Percentiles rank a stretch among this genome's conserved stretches.
phyloP scores from a whole-genome alignment of 2,888 invertebrate species.

The Silvanus unidentatus region DNA sequence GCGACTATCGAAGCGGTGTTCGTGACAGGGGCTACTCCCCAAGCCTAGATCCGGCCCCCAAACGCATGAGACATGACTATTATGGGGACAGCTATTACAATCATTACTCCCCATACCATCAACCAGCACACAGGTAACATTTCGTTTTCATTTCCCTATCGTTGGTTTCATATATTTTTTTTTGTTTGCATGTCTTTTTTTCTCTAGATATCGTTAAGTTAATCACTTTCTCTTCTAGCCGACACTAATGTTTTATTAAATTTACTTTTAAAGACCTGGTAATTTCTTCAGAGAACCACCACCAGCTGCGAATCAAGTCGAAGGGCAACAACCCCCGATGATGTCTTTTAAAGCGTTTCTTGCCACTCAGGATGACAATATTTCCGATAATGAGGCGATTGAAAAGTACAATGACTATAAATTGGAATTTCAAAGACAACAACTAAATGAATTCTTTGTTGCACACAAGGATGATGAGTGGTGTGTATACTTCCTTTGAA shows the following conservation, averaged over 20 bases:
- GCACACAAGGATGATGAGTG: slow-evolving; percentile 99
- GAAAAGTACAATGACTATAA: slow-evolving; percentile 98
- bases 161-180: slow-evolving; percentile 1
- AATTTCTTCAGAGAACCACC: slow-evolving; percentile 52
- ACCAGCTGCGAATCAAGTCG: slow-evolving; percentile 34
- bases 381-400: slow-evolving; percentile 94
- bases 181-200: slow-evolving; percentile 11
- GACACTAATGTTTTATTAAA: slow-evolving; percentile 4
- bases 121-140: slow-evolving; percentile 48
- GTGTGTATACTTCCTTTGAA: slow-evolving; percentile 54
- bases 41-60: slow-evolving; percentile 69
- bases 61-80: slow-evolving; percentile 60
- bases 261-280: slow-evolving; percentile 34
- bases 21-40: slow-evolving; percentile 71
- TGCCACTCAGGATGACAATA: slow-evolving; percentile 93
- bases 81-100: slow-evolving; percentile 44
- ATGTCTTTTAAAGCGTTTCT: slow-evolving; percentile 96
- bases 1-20: slow-evolving; percentile 69
- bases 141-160: slow-evolving; percentile 4
- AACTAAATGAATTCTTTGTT: slow-evolving; percentile 97
- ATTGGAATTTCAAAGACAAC: slow-evolving; percentile 90
- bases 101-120: slow-evolving; percentile 44
- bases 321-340: slow-evolving; percentile 83
- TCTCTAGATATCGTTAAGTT: slow-evolving; percentile 20
- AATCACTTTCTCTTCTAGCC: slow-evolving; percentile 9